phyloP scores from a whole-genome alignment of 2,888 invertebrate species.

The Nephrocerus scutellatus region DNA sequence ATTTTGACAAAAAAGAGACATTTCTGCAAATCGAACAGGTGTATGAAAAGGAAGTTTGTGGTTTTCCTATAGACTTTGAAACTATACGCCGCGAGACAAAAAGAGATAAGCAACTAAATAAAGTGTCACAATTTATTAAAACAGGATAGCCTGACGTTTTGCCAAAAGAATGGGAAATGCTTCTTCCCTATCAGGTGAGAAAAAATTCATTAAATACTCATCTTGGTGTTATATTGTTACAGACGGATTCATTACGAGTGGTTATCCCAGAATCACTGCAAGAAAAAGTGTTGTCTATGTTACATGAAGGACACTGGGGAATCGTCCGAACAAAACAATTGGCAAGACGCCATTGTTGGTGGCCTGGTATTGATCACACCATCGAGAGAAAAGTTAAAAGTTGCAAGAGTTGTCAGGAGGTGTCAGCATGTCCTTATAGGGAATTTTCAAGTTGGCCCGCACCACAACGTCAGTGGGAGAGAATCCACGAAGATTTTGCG shows the following conservation, averaged over 20 bases:
- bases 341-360: no score
- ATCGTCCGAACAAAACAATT: no score
- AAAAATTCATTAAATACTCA: no score
- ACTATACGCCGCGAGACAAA: slow-evolving; percentile 4
- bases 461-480: slow-evolving; percentile 7
- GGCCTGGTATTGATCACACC: no score
- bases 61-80: no score
- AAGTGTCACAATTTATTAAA: slow-evolving; percentile 3
- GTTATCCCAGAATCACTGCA: slow-evolving; percentile 6
- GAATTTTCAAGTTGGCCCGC: no score
- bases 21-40: slow-evolving; percentile 1
- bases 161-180: background rate
- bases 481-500: slow-evolving; percentile 10
- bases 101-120: slow-evolving; percentile 6
- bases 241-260: slow-evolving; percentile 9
- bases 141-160: slow-evolving; percentile 7
- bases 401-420: slow-evolving; percentile 7
- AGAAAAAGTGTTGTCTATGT: slow-evolving; percentile 1
- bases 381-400: slow-evolving; percentile 1
- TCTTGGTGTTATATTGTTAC: slow-evolving; percentile 7
- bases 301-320: slow-evolving; percentile 13
- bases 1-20: slow-evolving; percentile 4
- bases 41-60: background rate
- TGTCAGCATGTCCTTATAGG: no score
- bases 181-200: no score